Percentiles rank a stretch among this genome's conserved stretches.
Conservation (phyloP, 2,888 invertebrate genomes). For the Dryobota labecula region DNA sequence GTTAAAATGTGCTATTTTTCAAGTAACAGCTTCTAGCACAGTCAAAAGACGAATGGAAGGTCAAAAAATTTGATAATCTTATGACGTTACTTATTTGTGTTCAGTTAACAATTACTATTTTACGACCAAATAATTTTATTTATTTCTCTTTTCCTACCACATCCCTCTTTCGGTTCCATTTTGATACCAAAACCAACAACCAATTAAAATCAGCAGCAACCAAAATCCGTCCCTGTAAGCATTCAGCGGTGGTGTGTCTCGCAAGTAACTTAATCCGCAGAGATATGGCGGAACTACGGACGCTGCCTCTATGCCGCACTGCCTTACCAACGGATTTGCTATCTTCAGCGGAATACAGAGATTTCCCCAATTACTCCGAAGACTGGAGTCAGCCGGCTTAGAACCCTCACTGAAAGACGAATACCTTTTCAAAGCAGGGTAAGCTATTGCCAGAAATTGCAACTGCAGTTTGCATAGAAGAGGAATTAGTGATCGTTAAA, state of each 20-base stretch:
- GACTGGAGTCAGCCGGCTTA: constrained; percentile 46
- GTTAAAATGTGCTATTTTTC: neutral
- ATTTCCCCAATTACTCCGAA: constrained; percentile 63
- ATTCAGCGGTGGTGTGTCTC: constrained; percentile 51
- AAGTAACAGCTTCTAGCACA: neutral
- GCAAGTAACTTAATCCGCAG: constrained; percentile 65
- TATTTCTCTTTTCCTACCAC: neutral
- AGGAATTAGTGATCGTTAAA: constrained; percentile 6
- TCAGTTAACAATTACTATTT: neutral
- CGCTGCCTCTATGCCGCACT: constrained; percentile 42
- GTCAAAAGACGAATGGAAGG: neutral
- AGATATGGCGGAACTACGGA: constrained; percentile 62
- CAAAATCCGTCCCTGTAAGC: constrained; percentile 52
- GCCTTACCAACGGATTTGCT: constrained; percentile 63
- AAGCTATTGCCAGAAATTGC: constrained; percentile 42
- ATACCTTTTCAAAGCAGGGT: constrained; percentile 56
- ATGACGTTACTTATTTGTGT: neutral
- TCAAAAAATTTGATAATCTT: neutral
- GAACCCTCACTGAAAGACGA: constrained; percentile 44
- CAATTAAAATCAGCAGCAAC: neutral
- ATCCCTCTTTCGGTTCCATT: neutral
- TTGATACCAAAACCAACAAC: neutral
- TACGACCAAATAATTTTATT: neutral
- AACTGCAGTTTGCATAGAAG: constrained; percentile 10
- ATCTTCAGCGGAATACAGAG: constrained; percentile 59